Base-by-base conservation (phyloP, 2,888 invertebrate genomes). In the Sussaba pulchella region DNA sequence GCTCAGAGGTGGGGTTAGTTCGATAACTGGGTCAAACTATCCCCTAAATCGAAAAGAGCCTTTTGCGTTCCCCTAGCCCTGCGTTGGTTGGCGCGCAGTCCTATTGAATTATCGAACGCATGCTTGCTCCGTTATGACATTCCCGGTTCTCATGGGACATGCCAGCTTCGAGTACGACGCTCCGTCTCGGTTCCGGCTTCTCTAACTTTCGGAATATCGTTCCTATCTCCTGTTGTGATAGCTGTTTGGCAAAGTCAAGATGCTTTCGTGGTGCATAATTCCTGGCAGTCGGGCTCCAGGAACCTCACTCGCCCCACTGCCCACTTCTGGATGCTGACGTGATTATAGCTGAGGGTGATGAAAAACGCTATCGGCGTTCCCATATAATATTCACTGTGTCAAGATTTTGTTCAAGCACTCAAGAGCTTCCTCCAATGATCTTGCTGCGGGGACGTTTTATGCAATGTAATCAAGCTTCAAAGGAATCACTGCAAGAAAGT, bases 91-190 rank as follows among this genome's bases (percentile, higher is more conserved):
- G 21, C 52, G 57, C 41, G 5, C 9, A 64, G 43, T 70, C 74
- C 57, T 66, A 74, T 79, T 74, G 69, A 79, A 70, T 79, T 71
- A 73, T 71, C 74, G 66, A 79, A 79, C 66, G 66, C 69, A 73
- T 69, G 73, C 78, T 73, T 63, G 63, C 67, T 45, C 63, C 69
- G 54, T 73, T 73, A 69, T 78, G 78, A 73, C 69, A 73, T 78
- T 78, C 69, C 63, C 10, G 39, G 39, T 69, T 54, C 63, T 26
- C 54, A n/a, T 52, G 63, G 47, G 43, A 74, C 39, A 66, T 41
- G 59, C 36, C 43, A 36, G 36, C 74, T 70, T 61, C 39, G 21
- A 36, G 36, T 39, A 19, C 26, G 31, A 31, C 14, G 14, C 14
- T 64, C 66, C 64, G 9, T 9, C 36, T 21, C 36, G 45, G 36